Conservation (phyloP, 2,888 invertebrate genomes). For the Erebia ligea region DNA sequence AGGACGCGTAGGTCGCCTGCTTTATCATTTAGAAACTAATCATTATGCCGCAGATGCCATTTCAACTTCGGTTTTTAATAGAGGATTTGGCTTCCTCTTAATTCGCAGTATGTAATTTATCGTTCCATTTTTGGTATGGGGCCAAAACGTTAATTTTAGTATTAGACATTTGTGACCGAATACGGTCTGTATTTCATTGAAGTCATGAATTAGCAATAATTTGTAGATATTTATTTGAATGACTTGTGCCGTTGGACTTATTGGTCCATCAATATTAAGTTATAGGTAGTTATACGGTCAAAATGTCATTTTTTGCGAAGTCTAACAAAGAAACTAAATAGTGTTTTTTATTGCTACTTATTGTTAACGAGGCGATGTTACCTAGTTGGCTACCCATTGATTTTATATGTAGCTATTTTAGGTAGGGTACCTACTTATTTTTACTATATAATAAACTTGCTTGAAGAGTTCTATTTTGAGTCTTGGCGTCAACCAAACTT, state of each 20-base stretch:
- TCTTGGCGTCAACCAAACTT: no score
- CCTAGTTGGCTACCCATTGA: neutral
- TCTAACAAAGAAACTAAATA: neutral
- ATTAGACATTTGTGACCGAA: conserved; percentile 33
- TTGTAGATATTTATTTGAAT: conserved; percentile 28
- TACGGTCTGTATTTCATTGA: conserved; percentile 32
- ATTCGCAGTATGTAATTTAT: conserved; percentile 68
- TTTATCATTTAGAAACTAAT: conserved; percentile 80
- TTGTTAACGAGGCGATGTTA: neutral
- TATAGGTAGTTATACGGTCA: conserved; percentile 9
- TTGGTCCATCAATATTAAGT: neutral
- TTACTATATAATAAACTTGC: no score
- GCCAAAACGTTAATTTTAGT: conserved; percentile 34
- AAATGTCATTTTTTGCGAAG: conserved; percentile 22
- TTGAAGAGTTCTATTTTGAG: no score
- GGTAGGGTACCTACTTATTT: no score
- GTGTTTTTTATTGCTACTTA: neutral
- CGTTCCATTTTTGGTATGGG: conserved; percentile 53
- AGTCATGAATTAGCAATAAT: conserved; percentile 32
- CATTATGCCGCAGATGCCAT: conserved; percentile 79
- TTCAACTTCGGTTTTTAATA: conserved; percentile 76
- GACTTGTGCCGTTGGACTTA: neutral
- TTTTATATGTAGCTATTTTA: no score
- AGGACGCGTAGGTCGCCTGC: conserved; percentile 77
- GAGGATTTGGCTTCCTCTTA: conserved; percentile 58